A percentile compares a stretch with the other conserved stretches of the same genome.
phyloP scores from a whole-genome alignment of 1,140 invertebrate genomes.

The Pseudomyrmex dendroicus region DNA sequence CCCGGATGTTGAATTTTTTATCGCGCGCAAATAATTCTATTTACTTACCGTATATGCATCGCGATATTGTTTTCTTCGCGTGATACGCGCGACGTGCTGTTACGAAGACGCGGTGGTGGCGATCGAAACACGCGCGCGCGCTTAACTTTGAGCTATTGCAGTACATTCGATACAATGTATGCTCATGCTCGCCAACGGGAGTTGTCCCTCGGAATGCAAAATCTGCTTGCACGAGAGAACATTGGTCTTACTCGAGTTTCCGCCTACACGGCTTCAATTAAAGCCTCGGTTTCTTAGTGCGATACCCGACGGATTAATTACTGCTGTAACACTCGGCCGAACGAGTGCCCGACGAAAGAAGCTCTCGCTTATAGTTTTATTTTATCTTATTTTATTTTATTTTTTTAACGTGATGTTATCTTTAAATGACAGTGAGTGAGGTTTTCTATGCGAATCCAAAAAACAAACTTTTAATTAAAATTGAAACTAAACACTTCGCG shows the following conservation, averaged over 20 bases:
- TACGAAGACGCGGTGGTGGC: background rate
- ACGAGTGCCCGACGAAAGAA: background rate
- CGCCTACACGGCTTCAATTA: conserved; percentile 45
- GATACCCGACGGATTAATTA: conserved; percentile 25
- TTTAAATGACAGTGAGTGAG: too few relatives aligned
- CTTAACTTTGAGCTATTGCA: conserved; percentile 29
- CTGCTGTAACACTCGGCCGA: background rate
- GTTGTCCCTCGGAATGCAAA: conserved; percentile 36
- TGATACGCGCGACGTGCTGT: background rate
- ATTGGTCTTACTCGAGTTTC: conserved; percentile 28
- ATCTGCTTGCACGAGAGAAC: conserved; percentile 49
- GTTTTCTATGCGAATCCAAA: too few relatives aligned
- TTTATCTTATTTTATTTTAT: background rate
- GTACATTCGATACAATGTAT: conserved; percentile 19
- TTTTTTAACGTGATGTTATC: too few relatives aligned
- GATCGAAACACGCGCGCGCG: background rate
- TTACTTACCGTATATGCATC: background rate
- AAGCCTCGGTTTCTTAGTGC: conserved; percentile 45
- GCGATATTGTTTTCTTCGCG: background rate
- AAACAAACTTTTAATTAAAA: too few relatives aligned
- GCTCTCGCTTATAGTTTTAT: background rate
- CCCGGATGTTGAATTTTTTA: background rate
- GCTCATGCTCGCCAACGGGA: background rate
- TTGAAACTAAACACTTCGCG: too few relatives aligned
- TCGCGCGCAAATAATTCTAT: conserved; percentile 13